Evolutionary conservation across 2,888 invertebrate species (phyloP), one percentile per base, ranked within the genome.

Genomic region (Osmoderma eremita): DNA sequence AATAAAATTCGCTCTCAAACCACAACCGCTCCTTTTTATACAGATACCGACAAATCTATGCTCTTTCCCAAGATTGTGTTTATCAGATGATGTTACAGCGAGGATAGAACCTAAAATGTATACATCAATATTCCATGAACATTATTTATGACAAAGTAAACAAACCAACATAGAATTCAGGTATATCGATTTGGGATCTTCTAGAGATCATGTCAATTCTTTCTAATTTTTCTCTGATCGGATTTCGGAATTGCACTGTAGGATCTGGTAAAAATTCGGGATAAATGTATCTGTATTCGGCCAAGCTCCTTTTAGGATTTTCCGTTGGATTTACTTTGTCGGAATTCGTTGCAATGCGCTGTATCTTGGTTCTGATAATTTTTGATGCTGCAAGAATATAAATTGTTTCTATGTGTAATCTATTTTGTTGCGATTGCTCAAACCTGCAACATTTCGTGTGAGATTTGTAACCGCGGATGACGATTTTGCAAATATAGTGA

Each of bases 91-190:
- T 1, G 92, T 93, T 0, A 98, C 95, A 36, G 95, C 92, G 78
- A 98, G 74, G 68, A 98, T 89, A 24, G 94, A 93, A 12, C 97
- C 93, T 92, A 78, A 24, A 84, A 70, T 18, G 15, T 18, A 38
- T 6, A 45, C 3, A 24, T 8, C 2, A 10, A 3, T 53, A 38
- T 20, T 17, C 18, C 17, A 30, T 2, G 13, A 18, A 65, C 12
- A 42, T 61, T 24, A 1, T 24, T 20, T 48, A 48, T 38, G 20
- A 39, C 13, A 38, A 61, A 20, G 24, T 53, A 4, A 17, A 82
- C 89, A 81, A 80, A 92, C 94, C 98, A 76, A 98, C 97, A 86
- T 98, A 99, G 85, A 99, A 99, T 81, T 98, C 98, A 0, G 99
- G 98, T 71, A 99, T 91, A 78, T 94, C 91, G 70, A 99, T 86